phyloP scores from a whole-genome alignment of 2,113 vertebrate species.

The Diadophis punctatus region DNA sequence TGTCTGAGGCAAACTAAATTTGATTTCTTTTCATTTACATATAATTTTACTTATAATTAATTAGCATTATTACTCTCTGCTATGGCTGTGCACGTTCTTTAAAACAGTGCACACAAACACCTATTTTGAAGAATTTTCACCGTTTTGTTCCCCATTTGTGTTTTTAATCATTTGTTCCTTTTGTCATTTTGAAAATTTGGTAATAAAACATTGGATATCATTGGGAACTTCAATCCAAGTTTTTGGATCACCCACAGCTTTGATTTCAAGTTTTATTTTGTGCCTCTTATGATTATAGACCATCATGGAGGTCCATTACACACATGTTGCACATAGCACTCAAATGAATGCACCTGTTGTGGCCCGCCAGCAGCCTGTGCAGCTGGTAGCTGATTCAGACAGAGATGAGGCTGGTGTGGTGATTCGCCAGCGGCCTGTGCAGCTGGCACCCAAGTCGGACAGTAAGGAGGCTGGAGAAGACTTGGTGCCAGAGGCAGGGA shows the following conservation, averaged over 20 bases:
- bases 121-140: not conserved
- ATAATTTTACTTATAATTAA: not conserved
- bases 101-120: not conserved
- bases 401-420: no score
- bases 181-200: not conserved
- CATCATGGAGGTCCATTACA: not conserved
- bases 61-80: not conserved
- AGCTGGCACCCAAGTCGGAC: no score
- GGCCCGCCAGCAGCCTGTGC: no score
- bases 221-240: not conserved
- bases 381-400: no score
- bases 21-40: not conserved
- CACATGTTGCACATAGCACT: not conserved
- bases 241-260: not conserved
- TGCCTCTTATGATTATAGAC: not conserved
- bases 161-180: not conserved
- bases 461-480: no score
- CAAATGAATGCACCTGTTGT: no score
- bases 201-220: not conserved
- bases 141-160: not conserved
- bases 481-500: no score
- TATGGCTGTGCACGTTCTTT: not conserved
- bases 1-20: not conserved
- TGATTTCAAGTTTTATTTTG: not conserved
- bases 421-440: no score